Conservation (phyloP, 2,888 invertebrate genomes). For the Caenorhabditis sp. region DNA sequence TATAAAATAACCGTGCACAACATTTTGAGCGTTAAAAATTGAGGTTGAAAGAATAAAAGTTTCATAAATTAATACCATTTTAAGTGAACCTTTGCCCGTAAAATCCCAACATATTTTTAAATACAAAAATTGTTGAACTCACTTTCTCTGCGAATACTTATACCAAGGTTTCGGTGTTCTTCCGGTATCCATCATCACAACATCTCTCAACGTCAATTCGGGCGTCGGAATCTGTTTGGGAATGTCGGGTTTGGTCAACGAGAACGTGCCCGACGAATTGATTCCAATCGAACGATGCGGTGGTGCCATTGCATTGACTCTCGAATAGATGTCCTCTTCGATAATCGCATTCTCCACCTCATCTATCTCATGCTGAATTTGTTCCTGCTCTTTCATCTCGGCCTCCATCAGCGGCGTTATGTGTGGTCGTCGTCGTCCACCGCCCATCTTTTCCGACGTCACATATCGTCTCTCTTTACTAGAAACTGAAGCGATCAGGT, state of each 20-base stretch:
- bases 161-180: not conserved
- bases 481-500: constrained; percentile 15
- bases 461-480: not conserved
- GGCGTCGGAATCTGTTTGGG: not conserved
- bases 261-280: constrained; percentile 1
- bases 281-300: constrained; percentile 4
- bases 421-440: not conserved
- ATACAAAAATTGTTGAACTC: not conserved
- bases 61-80: too few species aligned
- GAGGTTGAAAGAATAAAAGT: too few species aligned
- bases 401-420: not conserved
- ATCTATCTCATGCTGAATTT: not conserved
- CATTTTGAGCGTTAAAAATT: too few species aligned
- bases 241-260: not conserved
- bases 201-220: not conserved
- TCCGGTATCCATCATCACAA: not conserved
- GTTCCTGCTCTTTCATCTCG: not conserved
- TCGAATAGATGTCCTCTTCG: constrained; percentile 5
- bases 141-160: not conserved
- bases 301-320: constrained; percentile 1
- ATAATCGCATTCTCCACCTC: not conserved
- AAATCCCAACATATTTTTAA: not conserved
- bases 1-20: too few species aligned
- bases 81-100: too few species aligned
- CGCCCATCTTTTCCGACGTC: not conserved